Evolutionary conservation across 2,888 invertebrate genomes (phyloP), one percentile per base, ranked within the genome.

Genomic region (Dryobotodes eremita): DNA sequence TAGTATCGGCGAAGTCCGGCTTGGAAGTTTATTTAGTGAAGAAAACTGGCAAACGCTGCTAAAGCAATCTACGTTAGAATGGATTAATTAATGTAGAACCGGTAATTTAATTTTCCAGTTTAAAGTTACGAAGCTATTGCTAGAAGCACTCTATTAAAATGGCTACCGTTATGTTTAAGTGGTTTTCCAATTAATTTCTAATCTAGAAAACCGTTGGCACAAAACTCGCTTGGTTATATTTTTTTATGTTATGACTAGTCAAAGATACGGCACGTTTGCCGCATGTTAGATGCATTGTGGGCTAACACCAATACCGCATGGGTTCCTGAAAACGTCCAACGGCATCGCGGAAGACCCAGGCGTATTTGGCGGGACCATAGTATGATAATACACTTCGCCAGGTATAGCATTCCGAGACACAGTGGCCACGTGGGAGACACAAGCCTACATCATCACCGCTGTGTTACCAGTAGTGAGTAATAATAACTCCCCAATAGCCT

Each of bases 1-100:
- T 55, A 73, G 50, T 36, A 59, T 65, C 74, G 57, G 13, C n/a
- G 11, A 46, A 70, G 57, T n/a, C 31, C 31, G 15, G 5, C 50
- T 64, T 65, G 0, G 17, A 70, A 82, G 42, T 59, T 57, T 53
- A 46, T n/a, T 75, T 53, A 26, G 17, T 6, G 7, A 70, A 64
- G 53, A 82, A 82, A 82, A 70, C 57, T 26, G 13, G 57, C 53
- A 15, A 82, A 64, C 69, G 57, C 15, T 57, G 23, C 23, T n/a
- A 68, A 68, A 82, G 57, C 69, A 82, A 76, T 64, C 57, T 53
- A 50, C 36, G 64, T 17, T 26, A 20, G 50, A 31, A 55, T 62
- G 7, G 17, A 55, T 82, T 57, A 68, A 82, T 70, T 76, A 82
- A 76, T 65, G 36, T 6, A 26, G 53, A 69, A 53, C 23, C 8